Conservation (phyloP, 2,888 invertebrate species). For the Proisotoma minuta region DNA sequence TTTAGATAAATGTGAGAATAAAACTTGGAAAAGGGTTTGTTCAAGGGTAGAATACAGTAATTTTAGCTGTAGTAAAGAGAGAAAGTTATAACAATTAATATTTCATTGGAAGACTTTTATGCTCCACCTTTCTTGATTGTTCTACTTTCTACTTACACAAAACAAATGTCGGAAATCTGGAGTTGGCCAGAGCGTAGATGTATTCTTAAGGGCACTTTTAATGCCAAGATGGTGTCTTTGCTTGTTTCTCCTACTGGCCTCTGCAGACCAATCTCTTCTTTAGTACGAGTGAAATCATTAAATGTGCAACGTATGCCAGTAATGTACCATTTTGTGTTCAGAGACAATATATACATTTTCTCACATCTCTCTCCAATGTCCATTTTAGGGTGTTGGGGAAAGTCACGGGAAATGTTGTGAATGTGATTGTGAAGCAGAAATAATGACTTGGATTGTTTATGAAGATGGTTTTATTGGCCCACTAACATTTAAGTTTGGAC, state of each 20-base stretch:
- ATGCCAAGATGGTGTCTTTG: background rate
- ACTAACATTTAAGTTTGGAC: conserved; percentile 13
- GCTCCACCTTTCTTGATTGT: conserved; percentile 6
- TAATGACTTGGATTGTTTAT: conserved; percentile 46
- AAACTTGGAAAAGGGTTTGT: too few relatives aligned
- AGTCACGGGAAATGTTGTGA: background rate
- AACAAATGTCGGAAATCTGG: background rate
- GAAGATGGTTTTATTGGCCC: conserved; percentile 47
- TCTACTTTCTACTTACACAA: background rate
- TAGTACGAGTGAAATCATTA: conserved; percentile 30
- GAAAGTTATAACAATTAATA: conserved; percentile 36
- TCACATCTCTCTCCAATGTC: background rate
- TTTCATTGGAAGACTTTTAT: conserved; percentile 20
- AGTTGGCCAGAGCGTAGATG: background rate
- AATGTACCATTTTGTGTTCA: conserved; percentile 25
- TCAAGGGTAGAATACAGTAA: too few relatives aligned
- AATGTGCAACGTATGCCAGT: conserved; percentile 41
- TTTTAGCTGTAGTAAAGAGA: too few relatives aligned
- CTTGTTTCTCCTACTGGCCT: too few relatives aligned
- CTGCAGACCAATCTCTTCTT: conserved; percentile 1
- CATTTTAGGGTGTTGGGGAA: background rate
- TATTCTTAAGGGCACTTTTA: conserved; percentile 10
- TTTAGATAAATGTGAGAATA: too few relatives aligned
- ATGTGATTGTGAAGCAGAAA: conserved; percentile 1
- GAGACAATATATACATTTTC: conserved; percentile 3